phyloP scores from a whole-genome alignment of 2,797 vertebrate genomes.

The Bradypus variegatus region DNA sequence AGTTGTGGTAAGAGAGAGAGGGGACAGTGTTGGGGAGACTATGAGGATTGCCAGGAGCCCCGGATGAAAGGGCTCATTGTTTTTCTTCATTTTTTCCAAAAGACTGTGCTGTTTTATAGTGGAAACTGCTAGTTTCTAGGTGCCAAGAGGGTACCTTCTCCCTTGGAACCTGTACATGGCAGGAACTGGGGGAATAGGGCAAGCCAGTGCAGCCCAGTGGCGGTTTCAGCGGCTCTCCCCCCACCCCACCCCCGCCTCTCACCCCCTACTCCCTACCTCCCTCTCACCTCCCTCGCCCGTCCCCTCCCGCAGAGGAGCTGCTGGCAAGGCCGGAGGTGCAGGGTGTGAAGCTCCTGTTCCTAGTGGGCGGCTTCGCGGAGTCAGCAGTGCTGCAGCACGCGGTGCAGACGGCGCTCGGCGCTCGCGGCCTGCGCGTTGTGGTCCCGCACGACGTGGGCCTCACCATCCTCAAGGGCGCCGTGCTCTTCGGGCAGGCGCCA shows the following conservation, averaged over 20 bases:
- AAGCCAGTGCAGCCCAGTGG: not conserved
- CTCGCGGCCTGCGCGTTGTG: conserved; percentile 83
- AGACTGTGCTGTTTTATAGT: not conserved
- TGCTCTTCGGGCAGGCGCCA: conserved; percentile 93
- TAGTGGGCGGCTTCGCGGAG: conserved; percentile 95
- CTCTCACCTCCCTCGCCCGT: not conserved
- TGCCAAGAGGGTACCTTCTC: not conserved
- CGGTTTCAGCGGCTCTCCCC: not conserved
- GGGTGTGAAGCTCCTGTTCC: conserved; percentile 89
- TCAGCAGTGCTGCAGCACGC: conserved; percentile 90
- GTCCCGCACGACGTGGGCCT: conserved; percentile 94
- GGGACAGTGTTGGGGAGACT: not conserved
- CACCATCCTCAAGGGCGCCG: conserved; percentile 94
- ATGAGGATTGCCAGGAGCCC: not conserved
- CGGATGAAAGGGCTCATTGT: not conserved
- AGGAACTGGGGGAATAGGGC: not conserved
- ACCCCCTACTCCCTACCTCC: not conserved
- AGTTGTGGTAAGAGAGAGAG: no score
- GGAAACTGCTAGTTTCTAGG: not conserved
- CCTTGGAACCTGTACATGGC: not conserved
- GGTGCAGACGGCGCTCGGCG: conserved; percentile 81
- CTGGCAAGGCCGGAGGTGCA: conserved; percentile 85
- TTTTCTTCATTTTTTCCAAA: not conserved
- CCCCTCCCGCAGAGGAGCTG: conserved; percentile 75
- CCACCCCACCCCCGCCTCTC: not conserved